Percentiles rank a stretch among this genome's conserved stretches.
phyloP scores from a whole-genome alignment of 2,888 invertebrate species.

The Buathra laborator region DNA sequence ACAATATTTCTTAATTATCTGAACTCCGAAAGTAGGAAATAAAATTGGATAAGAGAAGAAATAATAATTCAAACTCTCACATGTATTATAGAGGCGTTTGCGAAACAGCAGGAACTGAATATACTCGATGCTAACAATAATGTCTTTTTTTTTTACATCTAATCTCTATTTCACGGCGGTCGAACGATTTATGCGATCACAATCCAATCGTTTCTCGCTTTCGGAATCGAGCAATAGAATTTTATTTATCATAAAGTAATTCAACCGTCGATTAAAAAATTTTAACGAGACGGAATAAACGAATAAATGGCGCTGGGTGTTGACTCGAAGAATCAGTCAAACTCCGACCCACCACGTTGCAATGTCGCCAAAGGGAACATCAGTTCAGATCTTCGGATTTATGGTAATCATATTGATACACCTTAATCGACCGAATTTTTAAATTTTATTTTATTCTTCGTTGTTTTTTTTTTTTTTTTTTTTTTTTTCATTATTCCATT shows the following conservation, averaged over 20 bases:
- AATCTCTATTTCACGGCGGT: constrained; percentile 48
- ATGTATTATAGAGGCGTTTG: background rate
- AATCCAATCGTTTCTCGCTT: background rate
- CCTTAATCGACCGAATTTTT: background rate
- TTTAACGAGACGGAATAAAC: constrained; percentile 8
- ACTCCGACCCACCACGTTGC: background rate
- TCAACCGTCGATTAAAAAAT: constrained; percentile 10
- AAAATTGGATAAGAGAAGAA: background rate
- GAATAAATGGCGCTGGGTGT: constrained; percentile 44
- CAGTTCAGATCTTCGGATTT: constrained; percentile 16
- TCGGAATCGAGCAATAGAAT: background rate
- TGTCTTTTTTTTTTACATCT: constrained; percentile 10
- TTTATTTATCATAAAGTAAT: constrained; percentile 24
- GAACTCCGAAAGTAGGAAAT: background rate
- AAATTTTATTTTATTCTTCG: background rate
- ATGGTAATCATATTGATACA: constrained; percentile 37
- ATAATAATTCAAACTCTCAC: background rate
- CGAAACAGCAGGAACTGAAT: background rate
- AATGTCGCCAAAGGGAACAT: background rate
- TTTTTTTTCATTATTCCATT: background rate
- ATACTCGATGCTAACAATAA: background rate
- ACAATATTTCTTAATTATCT: background rate
- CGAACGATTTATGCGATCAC: constrained; percentile 7
- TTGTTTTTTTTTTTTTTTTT: background rate
- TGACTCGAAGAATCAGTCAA: constrained; percentile 9